Conservation (phyloP, 1,140 invertebrate genomes). For the Tetragonula clypearis region DNA sequence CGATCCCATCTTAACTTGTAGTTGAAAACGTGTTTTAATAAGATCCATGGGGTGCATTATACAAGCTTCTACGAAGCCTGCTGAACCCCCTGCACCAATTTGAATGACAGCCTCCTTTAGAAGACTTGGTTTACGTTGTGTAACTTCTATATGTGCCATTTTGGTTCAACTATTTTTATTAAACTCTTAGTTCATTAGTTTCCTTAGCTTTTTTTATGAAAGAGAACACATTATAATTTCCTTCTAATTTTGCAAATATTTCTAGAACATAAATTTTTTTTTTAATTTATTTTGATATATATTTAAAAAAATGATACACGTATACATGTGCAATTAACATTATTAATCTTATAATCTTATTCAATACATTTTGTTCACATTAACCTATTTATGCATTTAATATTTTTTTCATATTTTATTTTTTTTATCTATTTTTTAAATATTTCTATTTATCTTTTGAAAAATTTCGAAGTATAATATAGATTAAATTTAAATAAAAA, state of each 20-base stretch:
- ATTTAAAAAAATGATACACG: not conserved
- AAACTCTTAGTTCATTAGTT: not conserved
- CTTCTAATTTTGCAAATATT: not conserved
- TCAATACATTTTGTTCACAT: not conserved
- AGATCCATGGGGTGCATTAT: constrained; percentile 98
- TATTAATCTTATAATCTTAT: not conserved
- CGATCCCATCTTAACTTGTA: constrained; percentile 84
- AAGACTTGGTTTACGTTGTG: constrained; percentile 63
- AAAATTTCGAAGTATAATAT: not conserved
- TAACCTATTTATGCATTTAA: not conserved
- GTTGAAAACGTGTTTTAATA: constrained; percentile 94
- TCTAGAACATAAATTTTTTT: constrained; percentile 12
- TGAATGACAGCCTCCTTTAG: constrained; percentile 90
- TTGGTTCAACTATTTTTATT: not conserved
- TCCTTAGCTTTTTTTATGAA: not conserved
- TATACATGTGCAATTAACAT: not conserved
- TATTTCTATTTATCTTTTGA: not conserved
- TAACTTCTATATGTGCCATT: constrained; percentile 46
- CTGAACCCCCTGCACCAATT: constrained; percentile 93
- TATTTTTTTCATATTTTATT: not conserved
- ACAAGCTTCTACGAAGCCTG: constrained; percentile 96
- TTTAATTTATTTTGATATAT: not conserved
- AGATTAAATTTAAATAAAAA: not conserved
- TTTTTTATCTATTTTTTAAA: not conserved
- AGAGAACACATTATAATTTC: not conserved